phyloP scores from a whole-genome alignment of 64 coral and sea anemone species.

The Porites australiensis region DNA sequence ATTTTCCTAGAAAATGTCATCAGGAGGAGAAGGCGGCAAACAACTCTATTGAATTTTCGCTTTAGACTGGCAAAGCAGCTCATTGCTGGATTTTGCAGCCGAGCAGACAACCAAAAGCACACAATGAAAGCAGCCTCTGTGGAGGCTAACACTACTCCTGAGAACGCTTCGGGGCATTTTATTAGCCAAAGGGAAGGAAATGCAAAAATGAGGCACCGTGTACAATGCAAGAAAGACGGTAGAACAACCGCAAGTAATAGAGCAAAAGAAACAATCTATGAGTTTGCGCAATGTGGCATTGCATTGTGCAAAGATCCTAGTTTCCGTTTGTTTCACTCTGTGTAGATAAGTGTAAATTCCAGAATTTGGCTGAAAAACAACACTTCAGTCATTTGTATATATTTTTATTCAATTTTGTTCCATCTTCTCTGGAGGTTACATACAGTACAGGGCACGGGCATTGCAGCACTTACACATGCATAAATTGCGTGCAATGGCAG shows the following conservation, averaged over 20 bases:
- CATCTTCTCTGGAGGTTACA: no score
- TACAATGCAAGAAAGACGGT: not conserved
- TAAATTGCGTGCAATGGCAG: no score
- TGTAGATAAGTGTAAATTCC: not conserved
- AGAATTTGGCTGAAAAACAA: not conserved
- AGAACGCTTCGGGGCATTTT: not conserved
- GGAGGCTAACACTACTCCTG: not conserved
- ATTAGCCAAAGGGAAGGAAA: not conserved
- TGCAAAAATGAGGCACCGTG: not conserved
- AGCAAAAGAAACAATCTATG: not conserved
- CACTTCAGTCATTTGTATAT: not conserved
- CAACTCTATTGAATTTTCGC: conserved; percentile 13
- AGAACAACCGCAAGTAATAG: not conserved
- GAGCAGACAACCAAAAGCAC: not conserved
- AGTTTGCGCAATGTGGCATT: not conserved
- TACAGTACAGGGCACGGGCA: no score
- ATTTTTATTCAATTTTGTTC: not conserved
- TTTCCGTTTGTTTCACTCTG: not conserved
- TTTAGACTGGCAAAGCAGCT: conserved; percentile 31
- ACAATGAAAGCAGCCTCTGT: conserved; percentile 24
- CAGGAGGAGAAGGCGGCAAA: not conserved
- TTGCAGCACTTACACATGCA: no score
- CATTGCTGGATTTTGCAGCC: conserved; percentile 18
- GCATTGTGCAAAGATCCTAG: conserved; percentile 5
- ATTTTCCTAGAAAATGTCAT: not conserved